A percentile compares a stretch with the other conserved stretches of the same genome.
phyloP scores from a whole-genome alignment of 2,113 vertebrate genomes.

The Notarius quadriscutis region DNA sequence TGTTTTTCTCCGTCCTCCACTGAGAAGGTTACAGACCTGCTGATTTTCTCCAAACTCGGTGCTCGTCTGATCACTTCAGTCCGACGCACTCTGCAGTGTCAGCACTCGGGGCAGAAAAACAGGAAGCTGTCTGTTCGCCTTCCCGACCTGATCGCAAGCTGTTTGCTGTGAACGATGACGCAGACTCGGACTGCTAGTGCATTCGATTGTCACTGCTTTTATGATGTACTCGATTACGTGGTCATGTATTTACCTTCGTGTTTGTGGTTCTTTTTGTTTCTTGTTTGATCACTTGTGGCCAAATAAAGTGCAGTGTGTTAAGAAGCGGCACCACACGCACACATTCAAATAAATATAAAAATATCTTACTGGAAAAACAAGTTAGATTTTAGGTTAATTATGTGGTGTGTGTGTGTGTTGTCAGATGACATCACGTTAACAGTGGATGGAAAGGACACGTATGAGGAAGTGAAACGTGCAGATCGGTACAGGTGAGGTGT shows the following conservation, averaged over 20 bases:
- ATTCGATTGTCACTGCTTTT: too few relatives aligned
- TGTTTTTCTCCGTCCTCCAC: too few relatives aligned
- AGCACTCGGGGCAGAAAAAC: not conserved
- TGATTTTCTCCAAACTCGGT: too few relatives aligned
- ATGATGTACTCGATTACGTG: too few relatives aligned
- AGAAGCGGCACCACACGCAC: not conserved
- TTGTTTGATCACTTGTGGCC: too few relatives aligned
- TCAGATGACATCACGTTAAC: slow-evolving; percentile 96
- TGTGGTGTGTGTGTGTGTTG: slow-evolving; percentile 3
- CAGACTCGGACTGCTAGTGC: too few relatives aligned
- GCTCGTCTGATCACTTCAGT: not conserved
- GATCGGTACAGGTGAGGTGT: slow-evolving; percentile 83
- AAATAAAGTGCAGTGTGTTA: not conserved
- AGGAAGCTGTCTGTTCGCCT: not conserved
- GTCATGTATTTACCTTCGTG: not conserved
- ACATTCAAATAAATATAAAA: not conserved
- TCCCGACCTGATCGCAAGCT: not conserved
- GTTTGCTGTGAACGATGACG: not conserved
- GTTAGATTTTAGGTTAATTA: not conserved
- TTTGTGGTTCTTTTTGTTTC: too few relatives aligned
- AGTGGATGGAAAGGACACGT: slow-evolving; percentile 91
- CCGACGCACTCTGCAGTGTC: not conserved
- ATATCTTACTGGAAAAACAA: not conserved
- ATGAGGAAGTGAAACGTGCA: slow-evolving; percentile 89
- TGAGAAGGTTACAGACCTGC: too few relatives aligned